Evolutionary conservation across 2,888 invertebrate species (phyloP).

Genomic region (Tetropium fuscum): DNA sequence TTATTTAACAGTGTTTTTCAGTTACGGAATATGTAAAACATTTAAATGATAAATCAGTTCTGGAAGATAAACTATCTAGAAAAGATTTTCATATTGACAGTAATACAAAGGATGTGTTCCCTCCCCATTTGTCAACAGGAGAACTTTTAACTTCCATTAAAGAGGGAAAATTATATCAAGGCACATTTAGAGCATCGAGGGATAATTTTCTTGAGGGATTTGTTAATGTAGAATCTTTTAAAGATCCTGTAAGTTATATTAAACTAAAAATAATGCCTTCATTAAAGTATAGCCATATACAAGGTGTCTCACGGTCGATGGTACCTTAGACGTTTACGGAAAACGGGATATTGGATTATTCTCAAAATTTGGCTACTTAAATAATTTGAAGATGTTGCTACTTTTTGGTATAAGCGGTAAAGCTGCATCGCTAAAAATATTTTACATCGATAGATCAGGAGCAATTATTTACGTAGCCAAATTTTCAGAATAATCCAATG

Average conservation of each 20-base stretch:
- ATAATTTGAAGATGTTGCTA: too few species aligned
- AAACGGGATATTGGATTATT: too few species aligned
- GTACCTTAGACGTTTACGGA: too few species aligned
- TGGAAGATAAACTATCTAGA: constrained; percentile 86
- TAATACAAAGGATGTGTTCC: constrained; percentile 78
- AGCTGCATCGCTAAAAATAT: too few species aligned
- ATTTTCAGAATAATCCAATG: too few species aligned
- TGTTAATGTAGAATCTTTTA: constrained; percentile 83
- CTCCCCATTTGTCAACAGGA: constrained; percentile 84
- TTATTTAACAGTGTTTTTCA: constrained; percentile 58
- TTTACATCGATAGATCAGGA: too few species aligned
- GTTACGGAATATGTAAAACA: constrained; percentile 83
- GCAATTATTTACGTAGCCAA: too few species aligned
- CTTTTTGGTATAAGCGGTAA: too few species aligned
- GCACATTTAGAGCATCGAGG: constrained; percentile 86
- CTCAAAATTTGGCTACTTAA: too few species aligned
- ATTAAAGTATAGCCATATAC: too few species aligned
- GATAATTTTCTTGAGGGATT: constrained; percentile 96
- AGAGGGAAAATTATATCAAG: constrained; percentile 80
- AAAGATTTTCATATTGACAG: constrained; percentile 74
- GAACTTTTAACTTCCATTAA: constrained; percentile 86
- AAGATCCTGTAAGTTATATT: constrained; percentile 84
- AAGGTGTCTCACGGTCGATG: too few species aligned
- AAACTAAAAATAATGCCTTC: too few species aligned
- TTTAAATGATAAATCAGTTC: constrained; percentile 72